Evolutionary conservation across 2,797 vertebrate genomes (phyloP), one percentile per base, ranked within the genome.

Genomic region (Acomys russatus): DNA sequence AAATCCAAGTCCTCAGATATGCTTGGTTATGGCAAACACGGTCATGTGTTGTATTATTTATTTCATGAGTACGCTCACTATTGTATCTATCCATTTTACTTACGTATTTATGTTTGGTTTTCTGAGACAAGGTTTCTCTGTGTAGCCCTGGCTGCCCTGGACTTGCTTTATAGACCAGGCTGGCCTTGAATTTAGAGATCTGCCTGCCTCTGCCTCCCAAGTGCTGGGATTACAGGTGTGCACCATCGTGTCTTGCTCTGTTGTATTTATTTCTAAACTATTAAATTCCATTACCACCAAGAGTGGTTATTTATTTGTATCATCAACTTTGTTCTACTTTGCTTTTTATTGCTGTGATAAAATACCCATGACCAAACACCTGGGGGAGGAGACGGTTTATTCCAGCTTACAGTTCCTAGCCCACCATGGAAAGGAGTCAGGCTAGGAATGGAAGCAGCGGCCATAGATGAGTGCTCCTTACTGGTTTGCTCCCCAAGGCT

Each of bases 301-400:
- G 51, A 92, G 15, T 92, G 54, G 44, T 61, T 92, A n/a, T 93
- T 95, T 96, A 51, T 95, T 96, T 97, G 61, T 66, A 12, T 1
- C 23, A 71, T 92, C 38, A 66, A 20, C 17, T 66, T 84, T 84
- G 17, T 84, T 66, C 17, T 66, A 49, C 44, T 66, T 84, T 84
- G 38, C 63, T 84, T 49, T 49, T 51, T 84, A 66, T 66, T 49
- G 28, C 28, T 84, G 28, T 66, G 82, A 49, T 18, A 66, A 84
- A 38, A 49, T 17, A 66, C 44, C 63, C 63, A 49, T 84, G 82
- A 66, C 38, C 38, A 84, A 84, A 61, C 28, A 66, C 33, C 15
- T 30, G 66, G 82, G 80, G 8, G 38, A 49, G 38, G 63, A 49
- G 33, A 66, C 61, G 28, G 82, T 33, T 84, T 49, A 51, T 66